phyloP scores from a whole-genome alignment of 2,888 invertebrate species.

The Neoascia interrupta region DNA sequence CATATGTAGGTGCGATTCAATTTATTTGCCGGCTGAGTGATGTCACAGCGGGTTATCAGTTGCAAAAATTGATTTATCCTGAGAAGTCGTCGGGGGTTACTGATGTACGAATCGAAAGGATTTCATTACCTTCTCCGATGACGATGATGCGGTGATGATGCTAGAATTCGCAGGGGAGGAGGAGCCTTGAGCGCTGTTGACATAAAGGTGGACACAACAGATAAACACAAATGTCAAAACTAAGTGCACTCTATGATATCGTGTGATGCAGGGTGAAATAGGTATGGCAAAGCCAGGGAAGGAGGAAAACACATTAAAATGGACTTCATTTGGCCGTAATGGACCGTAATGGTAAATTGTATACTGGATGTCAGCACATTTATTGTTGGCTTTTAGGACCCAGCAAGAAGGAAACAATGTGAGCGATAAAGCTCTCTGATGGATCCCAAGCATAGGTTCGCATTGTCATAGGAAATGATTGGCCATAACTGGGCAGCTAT shows the following conservation, averaged over 20 bases:
- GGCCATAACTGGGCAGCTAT: background rate
- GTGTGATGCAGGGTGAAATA: background rate
- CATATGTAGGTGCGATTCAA: conserved; percentile 63
- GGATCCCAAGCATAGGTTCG: background rate
- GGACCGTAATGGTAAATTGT: conserved; percentile 49
- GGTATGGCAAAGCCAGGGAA: background rate
- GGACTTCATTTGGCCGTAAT: conserved; percentile 39
- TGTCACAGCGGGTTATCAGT: conserved; percentile 65
- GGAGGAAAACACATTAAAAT: conserved; percentile 26
- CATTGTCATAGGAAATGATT: background rate
- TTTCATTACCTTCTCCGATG: conserved; percentile 46
- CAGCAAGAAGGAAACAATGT: too few species aligned
- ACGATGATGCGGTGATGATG: conserved; percentile 13
- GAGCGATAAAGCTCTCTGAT: too few species aligned
- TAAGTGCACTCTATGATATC: conserved; percentile 65
- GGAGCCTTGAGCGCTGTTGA: conserved; percentile 32
- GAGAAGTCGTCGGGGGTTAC: conserved; percentile 61
- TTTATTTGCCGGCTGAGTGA: conserved; percentile 67
- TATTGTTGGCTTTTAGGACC: conserved; percentile 41
- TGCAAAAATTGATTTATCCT: conserved; percentile 66
- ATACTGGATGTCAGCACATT: conserved; percentile 20
- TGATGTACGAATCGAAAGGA: conserved; percentile 41
- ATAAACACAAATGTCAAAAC: conserved; percentile 61
- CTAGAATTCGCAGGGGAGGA: conserved; percentile 24
- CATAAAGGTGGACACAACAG: conserved; percentile 63